Evolutionary conservation across 2,797 vertebrate genomes (phyloP).

Genomic region (Acipenser ruthenus): DNA sequence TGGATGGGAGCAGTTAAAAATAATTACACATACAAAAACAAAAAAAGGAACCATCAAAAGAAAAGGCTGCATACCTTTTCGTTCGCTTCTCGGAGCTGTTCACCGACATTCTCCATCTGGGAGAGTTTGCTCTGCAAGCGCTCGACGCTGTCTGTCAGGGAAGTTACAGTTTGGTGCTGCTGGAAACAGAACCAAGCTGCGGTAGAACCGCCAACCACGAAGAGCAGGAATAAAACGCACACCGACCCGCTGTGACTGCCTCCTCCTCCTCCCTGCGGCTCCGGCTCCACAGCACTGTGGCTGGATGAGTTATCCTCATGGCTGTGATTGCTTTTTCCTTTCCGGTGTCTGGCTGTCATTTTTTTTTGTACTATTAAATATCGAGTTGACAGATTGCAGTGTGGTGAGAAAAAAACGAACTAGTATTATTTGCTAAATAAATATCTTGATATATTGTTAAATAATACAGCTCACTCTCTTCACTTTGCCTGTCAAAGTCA

Average conservation of each 20-base stretch:
- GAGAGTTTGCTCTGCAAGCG: constrained; percentile 54
- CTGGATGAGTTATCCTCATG: constrained; percentile 53
- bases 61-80: constrained; percentile 43
- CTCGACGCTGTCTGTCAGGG: constrained; percentile 47
- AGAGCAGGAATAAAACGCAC: constrained; percentile 37
- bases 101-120: constrained; percentile 50
- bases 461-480: no score
- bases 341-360: constrained; percentile 62
- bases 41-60: no score
- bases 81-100: constrained; percentile 44
- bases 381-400: no score
- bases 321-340: constrained; percentile 50
- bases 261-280: constrained; percentile 26
- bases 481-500: no score
- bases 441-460: no score
- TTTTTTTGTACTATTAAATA: no score
- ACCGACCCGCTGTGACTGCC: constrained; percentile 25
- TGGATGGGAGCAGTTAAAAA: no score
- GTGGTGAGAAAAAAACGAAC: no score
- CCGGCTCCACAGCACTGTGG: constrained; percentile 36
- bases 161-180: constrained; percentile 53
- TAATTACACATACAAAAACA: no score
- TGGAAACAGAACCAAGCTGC: constrained; percentile 54
- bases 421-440: no score
- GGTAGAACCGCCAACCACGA: constrained; percentile 34